Base-by-base conservation (phyloP, 2,888 invertebrate genomes). In the Imbricaverruca yamaguchii region DNA sequence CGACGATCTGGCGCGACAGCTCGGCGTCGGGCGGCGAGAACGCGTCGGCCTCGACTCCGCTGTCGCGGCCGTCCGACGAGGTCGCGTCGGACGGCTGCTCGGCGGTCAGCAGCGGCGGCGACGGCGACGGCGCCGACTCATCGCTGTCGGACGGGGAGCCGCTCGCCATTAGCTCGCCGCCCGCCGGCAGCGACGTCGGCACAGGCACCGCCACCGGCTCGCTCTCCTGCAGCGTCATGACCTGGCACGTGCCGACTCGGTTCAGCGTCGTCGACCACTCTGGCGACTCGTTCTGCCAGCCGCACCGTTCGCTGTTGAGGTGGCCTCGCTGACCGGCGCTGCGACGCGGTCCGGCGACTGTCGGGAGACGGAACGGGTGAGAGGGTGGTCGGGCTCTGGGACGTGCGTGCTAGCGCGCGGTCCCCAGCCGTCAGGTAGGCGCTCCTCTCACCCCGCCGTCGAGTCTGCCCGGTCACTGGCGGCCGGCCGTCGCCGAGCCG, bases 41-140 rank as follows among this genome's bases (percentile, higher is more conserved):
- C 55, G 80, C 82, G 81, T 83, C 83, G 25, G 83, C 83, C 80
- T 83, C 83, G 80, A 83, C 83, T 21, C 83, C 83, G n/a, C 83
- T 83, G 80, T 83, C 83, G 67, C 83, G 80, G 2, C 82, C 83
- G 18, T 79, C 79, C 1, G 79, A 57, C 13, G 79, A 79, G 23
- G 56, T 15, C 10, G n/a, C 79, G 23, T 53, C n/a, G 8, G 79
- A 23, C 23, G 18, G 23, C 55, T 10, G 15, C 77, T 8, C 23
- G 11, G 23, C n/a, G 53, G 39, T 11, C 13, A 12, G 15, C 56
- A 15, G 9, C 57, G 79, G 25, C 56, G 25, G 79, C 11, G 79
- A 67, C 65, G 23, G 65, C 23, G 65, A 67, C 65, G 10, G 1
- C 21, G 65, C 23, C 23, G 23, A 57, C 53, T 23, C 79, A 13